Percentiles rank a stretch among this genome's conserved stretches.
phyloP scores from a whole-genome alignment of 2,797 vertebrate genomes.

The Heteromormyrus szaboi region DNA sequence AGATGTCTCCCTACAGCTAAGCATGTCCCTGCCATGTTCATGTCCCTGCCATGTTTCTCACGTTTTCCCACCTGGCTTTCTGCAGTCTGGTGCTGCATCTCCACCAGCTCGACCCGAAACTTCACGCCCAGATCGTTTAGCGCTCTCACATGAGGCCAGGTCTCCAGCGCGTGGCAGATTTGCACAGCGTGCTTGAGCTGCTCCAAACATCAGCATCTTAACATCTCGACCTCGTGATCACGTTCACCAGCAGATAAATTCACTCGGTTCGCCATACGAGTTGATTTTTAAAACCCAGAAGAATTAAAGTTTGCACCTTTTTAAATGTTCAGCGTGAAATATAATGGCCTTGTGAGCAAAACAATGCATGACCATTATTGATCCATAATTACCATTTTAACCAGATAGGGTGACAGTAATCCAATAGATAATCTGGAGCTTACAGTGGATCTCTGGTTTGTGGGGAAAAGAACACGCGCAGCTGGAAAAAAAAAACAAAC shows the following conservation, averaged over 20 bases:
- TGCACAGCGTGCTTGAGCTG: not conserved
- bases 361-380: not conserved
- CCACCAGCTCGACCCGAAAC: not conserved
- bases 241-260: not conserved
- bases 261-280: not conserved
- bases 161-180: not conserved
- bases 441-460: not conserved
- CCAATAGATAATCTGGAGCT: not conserved
- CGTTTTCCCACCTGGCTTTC: not conserved
- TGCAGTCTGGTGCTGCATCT: not conserved
- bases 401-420: not conserved
- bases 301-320: not conserved
- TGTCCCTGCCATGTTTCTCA: not conserved
- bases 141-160: not conserved
- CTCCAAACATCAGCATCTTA: not conserved
- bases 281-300: not conserved
- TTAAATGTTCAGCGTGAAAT: not conserved
- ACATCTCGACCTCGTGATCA: not conserved
- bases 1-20: not conserved
- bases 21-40: not conserved
- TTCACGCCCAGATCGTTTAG: not conserved
- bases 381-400: not conserved
- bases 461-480: not conserved
- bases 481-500: too few relatives aligned
- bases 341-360: not conserved